Conservation (phyloP, 2,113 vertebrate species). For the Fukomys damarensis region DNA sequence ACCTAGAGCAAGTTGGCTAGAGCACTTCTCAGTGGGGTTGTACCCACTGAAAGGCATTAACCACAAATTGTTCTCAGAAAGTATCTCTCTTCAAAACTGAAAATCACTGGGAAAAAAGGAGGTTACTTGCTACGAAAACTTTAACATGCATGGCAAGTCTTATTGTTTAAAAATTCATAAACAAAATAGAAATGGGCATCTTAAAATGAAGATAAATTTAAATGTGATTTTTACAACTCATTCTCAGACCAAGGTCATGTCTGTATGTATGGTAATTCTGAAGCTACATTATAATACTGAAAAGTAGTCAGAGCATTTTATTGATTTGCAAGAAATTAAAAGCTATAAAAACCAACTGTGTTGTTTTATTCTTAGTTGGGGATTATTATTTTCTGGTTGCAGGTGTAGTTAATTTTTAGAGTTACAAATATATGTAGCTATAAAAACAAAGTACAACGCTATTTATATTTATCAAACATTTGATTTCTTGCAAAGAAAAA, state of each 20-base stretch:
- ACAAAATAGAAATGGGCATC: not conserved
- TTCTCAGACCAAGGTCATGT: not conserved
- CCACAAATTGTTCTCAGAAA: conserved; percentile 72
- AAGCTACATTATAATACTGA: not conserved
- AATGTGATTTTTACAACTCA: not conserved
- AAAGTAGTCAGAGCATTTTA: not conserved
- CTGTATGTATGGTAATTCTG: not conserved
- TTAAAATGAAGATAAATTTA: not conserved
- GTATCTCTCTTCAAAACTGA: conserved; percentile 17
- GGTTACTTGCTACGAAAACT: conserved; percentile 3
- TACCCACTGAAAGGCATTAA: conserved; percentile 37
- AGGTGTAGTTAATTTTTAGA: not conserved
- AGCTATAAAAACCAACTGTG: not conserved
- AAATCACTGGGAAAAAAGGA: conserved; percentile 16
- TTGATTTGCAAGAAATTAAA: not conserved
- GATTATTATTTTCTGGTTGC: conserved; percentile 23
- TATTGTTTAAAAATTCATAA: conserved; percentile 9
- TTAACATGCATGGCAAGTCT: not conserved
- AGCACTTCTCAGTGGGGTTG: conserved; percentile 74
- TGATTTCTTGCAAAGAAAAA: not conserved
- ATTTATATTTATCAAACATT: conserved; percentile 38
- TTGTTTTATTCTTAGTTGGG: not conserved
- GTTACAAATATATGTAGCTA: not conserved
- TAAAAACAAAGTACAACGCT: not conserved
- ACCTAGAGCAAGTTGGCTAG: conserved; percentile 73